Evolutionary conservation across 2,113 vertebrate genomes (phyloP), one percentile per base, ranked within the genome.

Genomic region (Otocyon megalotis): DNA sequence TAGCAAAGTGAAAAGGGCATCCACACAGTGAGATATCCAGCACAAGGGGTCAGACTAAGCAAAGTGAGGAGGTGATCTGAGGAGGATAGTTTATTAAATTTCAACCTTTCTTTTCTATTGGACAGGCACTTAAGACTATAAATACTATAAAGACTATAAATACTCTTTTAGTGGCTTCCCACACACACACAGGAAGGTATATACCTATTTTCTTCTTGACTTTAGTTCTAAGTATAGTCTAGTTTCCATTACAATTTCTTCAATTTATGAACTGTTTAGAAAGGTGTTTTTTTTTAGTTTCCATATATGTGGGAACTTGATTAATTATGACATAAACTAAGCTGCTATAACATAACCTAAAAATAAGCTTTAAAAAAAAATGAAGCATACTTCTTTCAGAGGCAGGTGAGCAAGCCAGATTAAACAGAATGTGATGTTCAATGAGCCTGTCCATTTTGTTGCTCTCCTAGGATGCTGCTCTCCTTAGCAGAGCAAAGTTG

Each of bases 211-310:
- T 76, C 81, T 74, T 63, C 28, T 19, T 94, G 69, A 81, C 32
- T 65, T 63, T 17, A 89, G 26, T 88, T 89, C 88, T 60, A 26
- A 35, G 8, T 56, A 74, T 76, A 94, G 35, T 60, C 32, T 90
- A 54, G 63, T 71, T 80, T 60, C 35, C 54, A 88, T 72, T 65
- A 62, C 16, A 48, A 67, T 58, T 90, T 82, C 84, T 86, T 74
- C 77, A 56, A 50, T 65, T 60, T 81, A 22, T 80, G 2, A 94
- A 85, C 91, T 93, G 71, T 76, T 93, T 76, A 69, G 12, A 82
- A 93, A 11, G n/a, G 3, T 32, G 9, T 28, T 37, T 92, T 50
- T 92, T 92, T 54, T 35, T 26, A n/a, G 65, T 83, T 87, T 86
- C 65, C 10, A 37, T 80, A 5, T 50, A 79, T 30, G 13, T 35